These are phyloP conservation scores for Arothron firmamentum DNA, from an alignment of 2,113 vertebrate species.

Conservation along the genomic window DNA sequence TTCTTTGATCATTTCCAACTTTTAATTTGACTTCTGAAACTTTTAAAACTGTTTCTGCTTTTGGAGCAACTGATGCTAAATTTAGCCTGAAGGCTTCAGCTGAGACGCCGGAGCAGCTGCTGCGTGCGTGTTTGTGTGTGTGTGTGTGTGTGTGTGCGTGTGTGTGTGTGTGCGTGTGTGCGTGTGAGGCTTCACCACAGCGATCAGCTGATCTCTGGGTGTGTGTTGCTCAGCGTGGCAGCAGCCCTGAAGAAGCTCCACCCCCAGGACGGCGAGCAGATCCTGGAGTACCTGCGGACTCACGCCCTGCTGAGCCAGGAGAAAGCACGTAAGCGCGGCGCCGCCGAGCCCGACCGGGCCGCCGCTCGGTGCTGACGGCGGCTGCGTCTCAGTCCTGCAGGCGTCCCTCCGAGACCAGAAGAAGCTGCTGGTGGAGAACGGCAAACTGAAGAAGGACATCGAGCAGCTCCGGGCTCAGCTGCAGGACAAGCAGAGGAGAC, in stretches of 20 bases:
- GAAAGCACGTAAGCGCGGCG: slow-evolving; percentile 81
- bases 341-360: not conserved
- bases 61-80: too few species aligned
- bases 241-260: slow-evolving; percentile 75
- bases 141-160: too few species aligned
- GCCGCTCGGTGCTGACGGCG: not conserved
- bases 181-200: too few species aligned
- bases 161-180: too few species aligned
- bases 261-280: slow-evolving; percentile 85
- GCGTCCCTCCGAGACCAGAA: slow-evolving; percentile 90
- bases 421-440: slow-evolving; percentile 94
- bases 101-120: too few species aligned
- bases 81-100: too few species aligned
- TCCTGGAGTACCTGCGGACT: slow-evolving; percentile 88
- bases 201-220: not conserved
- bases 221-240: slow-evolving; percentile 32
- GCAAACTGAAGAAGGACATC: slow-evolving; percentile 93
- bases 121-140: too few species aligned
- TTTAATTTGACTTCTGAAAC: too few species aligned
- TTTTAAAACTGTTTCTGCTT: too few species aligned
- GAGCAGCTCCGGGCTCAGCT: slow-evolving; percentile 82
- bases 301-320: slow-evolving; percentile 86
- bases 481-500: slow-evolving; percentile 84
- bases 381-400: slow-evolving; percentile 81
- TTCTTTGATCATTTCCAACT: too few species aligned